Evolutionary conservation across 2,888 invertebrate species (phyloP), one percentile per base, ranked within the genome.

Genomic region (Serripes groenlandicus): DNA sequence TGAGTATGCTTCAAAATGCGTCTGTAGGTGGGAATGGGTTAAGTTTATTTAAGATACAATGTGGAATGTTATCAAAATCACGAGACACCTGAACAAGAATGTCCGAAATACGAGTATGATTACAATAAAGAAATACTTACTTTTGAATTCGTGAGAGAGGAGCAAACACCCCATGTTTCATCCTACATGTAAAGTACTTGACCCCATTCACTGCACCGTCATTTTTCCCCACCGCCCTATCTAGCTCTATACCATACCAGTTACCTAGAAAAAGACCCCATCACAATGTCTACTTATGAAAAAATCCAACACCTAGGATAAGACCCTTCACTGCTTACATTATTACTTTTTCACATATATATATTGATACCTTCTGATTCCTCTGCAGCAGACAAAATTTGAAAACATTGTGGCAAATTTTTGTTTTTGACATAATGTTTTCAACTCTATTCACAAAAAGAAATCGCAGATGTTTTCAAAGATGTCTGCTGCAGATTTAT

Each of bases 191-290:
- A 83, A 95, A 95, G 85, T 95, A 95, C 26, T 92, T 86, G 18
- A 90, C 89, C 9, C 93, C 93, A 73, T 90, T 93, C 1, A 94
- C 94, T 2, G 93, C 91, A 1, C 95, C 95, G 86, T 95, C 93
- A 85, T 95, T 94, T 82, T 93, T 94, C 1, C 95, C 95, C 26
- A 90, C 94, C n/a, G 94, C 90, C 81, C 90, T 85, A 80, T 94
- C 94, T 68, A 95, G 88, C 81, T 94, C 95, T 76, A 95, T 92
- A 32, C 95, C 95, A 91, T 94, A 95, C 95, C 95, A 95, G 18
- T 88, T 88, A 54, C 95, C 95, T 95, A 84, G 74, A 70, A 76
- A 62, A 66, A 35, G 30, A 15, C 5, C 18, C 60, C 28, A 9
- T 60, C 15, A 15, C 26, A 52, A 52, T n/a, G 52, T 52, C 4